Evolutionary conservation across 2,113 vertebrate genomes (phyloP), one percentile per base, ranked within the genome.

Genomic region (Cariama cristata): DNA sequence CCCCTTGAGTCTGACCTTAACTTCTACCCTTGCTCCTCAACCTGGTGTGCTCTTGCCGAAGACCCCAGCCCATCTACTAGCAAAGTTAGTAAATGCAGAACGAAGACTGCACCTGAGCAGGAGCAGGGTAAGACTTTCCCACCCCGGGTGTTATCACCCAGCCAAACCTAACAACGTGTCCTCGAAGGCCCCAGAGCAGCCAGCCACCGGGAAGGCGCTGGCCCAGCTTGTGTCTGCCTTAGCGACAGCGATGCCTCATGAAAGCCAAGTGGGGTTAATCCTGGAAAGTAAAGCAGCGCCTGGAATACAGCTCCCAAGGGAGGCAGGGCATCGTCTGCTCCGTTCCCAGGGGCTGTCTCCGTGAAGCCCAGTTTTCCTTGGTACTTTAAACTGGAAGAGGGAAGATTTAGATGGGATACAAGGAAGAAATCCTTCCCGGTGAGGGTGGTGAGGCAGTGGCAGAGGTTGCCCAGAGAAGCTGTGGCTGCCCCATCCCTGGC

Each of bases 341-440:
- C 27, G 30, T 4, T 9, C 11, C 32, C 3, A 0, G 0, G 5
- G 38, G 40, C 21, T 58, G 1, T 18, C 67, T 8, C 32, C 45
- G 33, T 1, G 7, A 28, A 33, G 35, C 26, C 56, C 50, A 38
- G 38, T 38, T 38, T 38, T 38, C 38, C 38, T 38, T 38, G 38
- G 38, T 38, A 38, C 38, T 38, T 38, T 38, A 38, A 38, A 38
- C 38, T 38, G 38, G 38, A 38, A 38, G 38, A 38, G 38, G 38
- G 38, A 8, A 38, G 38, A 38, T 38, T 38, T 38, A 38, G 38
- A 38, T 8, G 38, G 8, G 38, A 38, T 38, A 38, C 8, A 8
- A 38, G 38, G 38, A 7, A 38, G 38, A 38, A 38, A 38, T 38
- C 8, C 38, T 38, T 38, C 38, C 7, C 8, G 7, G 38, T 38